Evolutionary conservation across 2,797 vertebrate species (phyloP).

Genomic region (Cossypha polioptera): DNA sequence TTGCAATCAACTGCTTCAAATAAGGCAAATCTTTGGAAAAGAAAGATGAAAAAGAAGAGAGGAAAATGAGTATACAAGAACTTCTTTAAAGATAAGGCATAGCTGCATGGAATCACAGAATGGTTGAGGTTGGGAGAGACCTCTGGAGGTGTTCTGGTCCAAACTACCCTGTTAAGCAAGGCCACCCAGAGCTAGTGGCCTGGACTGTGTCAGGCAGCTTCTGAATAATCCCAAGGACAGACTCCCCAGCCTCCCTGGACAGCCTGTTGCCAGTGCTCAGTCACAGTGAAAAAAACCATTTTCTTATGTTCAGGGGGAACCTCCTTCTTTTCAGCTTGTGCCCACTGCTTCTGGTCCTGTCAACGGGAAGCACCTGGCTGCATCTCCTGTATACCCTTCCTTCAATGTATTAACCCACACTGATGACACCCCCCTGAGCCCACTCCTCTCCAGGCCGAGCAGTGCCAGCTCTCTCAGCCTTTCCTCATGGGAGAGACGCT

Average conservation of each 20-base stretch:
- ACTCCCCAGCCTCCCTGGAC: background rate
- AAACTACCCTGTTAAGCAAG: rapidly evolving
- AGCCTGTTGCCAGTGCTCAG: background rate
- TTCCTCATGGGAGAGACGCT: background rate
- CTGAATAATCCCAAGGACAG: background rate
- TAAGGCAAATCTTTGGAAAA: background rate
- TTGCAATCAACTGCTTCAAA: background rate
- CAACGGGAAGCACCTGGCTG: background rate
- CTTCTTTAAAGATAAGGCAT: background rate
- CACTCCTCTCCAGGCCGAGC: background rate
- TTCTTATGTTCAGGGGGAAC: background rate
- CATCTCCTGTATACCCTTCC: background rate
- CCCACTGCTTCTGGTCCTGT: background rate
- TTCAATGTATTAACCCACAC: background rate
- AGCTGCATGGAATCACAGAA: background rate
- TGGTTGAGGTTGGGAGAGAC: background rate
- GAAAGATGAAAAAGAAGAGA: background rate
- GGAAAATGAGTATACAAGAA: background rate
- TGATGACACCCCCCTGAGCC: background rate
- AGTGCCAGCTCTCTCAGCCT: background rate
- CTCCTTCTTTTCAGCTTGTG: background rate
- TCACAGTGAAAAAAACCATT: background rate
- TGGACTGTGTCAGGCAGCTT: background rate
- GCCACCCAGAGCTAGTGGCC: background rate
- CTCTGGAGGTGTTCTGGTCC: background rate